These are phyloP conservation scores for Phenganax subtilis DNA, from an alignment of 92 coral and sea anemone genomes.

Conservation along the genomic window DNA sequence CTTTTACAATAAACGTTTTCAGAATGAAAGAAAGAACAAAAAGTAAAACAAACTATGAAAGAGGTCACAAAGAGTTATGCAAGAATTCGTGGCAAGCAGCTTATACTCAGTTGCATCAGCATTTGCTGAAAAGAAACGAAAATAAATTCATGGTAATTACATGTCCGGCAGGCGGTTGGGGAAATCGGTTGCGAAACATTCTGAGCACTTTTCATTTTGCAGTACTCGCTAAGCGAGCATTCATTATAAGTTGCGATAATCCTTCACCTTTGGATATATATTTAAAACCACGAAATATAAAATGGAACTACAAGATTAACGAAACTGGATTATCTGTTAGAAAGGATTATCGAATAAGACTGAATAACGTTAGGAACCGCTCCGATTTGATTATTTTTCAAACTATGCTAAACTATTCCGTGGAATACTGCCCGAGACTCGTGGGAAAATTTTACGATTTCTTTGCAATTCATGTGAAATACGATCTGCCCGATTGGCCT, in stretches of 20 bases:
- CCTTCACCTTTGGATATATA: not conserved
- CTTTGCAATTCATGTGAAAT: not conserved
- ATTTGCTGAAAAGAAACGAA: not conserved
- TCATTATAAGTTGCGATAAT: not conserved
- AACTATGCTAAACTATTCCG: not conserved
- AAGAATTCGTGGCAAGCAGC: not conserved
- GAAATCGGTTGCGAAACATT: not conserved
- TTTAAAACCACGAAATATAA: constrained; percentile 47
- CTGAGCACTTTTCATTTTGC: not conserved
- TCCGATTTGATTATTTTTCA: not conserved
- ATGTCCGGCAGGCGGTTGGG: not conserved
- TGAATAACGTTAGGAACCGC: not conserved
- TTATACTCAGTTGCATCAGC: not conserved
- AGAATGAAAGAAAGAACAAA: not conserved
- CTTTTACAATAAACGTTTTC: too few species aligned
- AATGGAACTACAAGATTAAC: constrained; percentile 48
- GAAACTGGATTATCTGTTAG: constrained; percentile 1
- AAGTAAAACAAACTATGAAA: not conserved
- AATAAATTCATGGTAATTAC: not conserved
- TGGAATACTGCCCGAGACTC: not conserved
- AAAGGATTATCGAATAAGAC: not conserved
- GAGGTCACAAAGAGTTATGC: not conserved
- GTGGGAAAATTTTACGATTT: not conserved
- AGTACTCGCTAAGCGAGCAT: not conserved
- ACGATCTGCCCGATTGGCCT: constrained; percentile 13